Conservation (phyloP, 2,888 invertebrate species). For the Andrena bicolor region DNA sequence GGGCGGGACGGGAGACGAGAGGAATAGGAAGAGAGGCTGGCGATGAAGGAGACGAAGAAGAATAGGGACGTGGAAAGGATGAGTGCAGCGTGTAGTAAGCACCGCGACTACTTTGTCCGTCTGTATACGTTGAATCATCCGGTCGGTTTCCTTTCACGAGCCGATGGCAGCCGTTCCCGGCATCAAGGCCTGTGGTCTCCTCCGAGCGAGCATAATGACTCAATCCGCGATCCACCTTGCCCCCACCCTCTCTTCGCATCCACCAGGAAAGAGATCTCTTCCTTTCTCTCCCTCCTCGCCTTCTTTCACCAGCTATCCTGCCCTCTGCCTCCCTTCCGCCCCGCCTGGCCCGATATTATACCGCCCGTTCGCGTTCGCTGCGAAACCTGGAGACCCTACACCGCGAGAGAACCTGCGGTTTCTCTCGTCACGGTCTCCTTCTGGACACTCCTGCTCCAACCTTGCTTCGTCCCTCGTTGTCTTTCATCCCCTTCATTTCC, state of each 20-base stretch:
- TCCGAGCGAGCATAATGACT: conserved; percentile 84
- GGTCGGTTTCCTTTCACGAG: conserved; percentile 83
- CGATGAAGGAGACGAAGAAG: conserved; percentile 60
- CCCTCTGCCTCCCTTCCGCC: conserved; percentile 55
- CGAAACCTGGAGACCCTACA: conserved; percentile 73
- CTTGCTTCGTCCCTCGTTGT: not conserved
- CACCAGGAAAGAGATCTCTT: conserved; percentile 71
- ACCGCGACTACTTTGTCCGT: conserved; percentile 79
- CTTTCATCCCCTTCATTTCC: conserved; percentile 1
- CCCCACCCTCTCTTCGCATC: conserved; percentile 73
- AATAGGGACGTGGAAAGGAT: conserved; percentile 52
- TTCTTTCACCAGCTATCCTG: conserved; percentile 36
- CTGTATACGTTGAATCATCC: conserved; percentile 79
- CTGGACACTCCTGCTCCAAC: not conserved
- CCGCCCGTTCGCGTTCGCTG: conserved; percentile 69
- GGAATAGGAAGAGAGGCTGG: conserved; percentile 48
- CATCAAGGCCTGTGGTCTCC: conserved; percentile 83
- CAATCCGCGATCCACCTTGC: conserved; percentile 84
- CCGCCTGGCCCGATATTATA: conserved; percentile 75
- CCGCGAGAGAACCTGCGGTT: conserved; percentile 72
- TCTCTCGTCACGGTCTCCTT: conserved; percentile 68
- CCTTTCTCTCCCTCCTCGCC: conserved; percentile 62
- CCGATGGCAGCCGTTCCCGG: conserved; percentile 81
- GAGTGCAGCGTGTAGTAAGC: conserved; percentile 66
- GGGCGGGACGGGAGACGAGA: conserved; percentile 24